Evolutionary conservation across 1,140 invertebrate genomes (phyloP).

Genomic region (Cephus cinctus): DNA sequence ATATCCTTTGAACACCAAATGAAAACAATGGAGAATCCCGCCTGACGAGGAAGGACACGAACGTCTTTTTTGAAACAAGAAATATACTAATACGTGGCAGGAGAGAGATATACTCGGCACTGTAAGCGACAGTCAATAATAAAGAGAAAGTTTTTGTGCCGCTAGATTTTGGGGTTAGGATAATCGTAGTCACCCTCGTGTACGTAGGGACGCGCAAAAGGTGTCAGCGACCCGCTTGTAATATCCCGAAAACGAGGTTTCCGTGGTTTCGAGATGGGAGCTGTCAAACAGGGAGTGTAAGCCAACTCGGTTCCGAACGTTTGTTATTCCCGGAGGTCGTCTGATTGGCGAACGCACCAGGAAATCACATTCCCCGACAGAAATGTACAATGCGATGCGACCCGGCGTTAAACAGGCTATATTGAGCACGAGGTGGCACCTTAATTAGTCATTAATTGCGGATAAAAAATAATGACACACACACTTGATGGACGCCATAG

Average conservation of each 20-base stretch:
- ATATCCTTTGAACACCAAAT: too few relatives aligned
- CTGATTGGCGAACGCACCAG: conserved; percentile 12
- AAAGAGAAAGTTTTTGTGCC: too few relatives aligned
- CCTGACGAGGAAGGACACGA: too few relatives aligned
- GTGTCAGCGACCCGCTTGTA: neutral
- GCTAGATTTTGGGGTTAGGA: neutral
- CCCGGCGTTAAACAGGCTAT: too few relatives aligned
- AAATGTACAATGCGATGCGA: too few relatives aligned
- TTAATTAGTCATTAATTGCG: conserved; percentile 32
- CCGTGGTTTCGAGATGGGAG: conserved; percentile 12
- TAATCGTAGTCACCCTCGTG: too few relatives aligned
- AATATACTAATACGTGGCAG: too few relatives aligned
- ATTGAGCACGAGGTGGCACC: neutral
- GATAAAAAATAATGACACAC: conserved; percentile 37
- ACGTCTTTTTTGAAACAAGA: too few relatives aligned
- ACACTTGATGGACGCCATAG: conserved; percentile 43
- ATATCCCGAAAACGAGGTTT: neutral
- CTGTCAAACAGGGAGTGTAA: conserved; percentile 25
- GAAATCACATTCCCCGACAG: conserved; percentile 11
- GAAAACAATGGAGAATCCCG: too few relatives aligned
- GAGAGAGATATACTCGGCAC: too few relatives aligned
- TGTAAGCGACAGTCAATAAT: too few relatives aligned
- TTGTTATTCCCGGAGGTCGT: conserved; percentile 26
- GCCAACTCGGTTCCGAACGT: conserved; percentile 23
- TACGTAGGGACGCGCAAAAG: too few relatives aligned